These are phyloP conservation scores for Drosophila cardini DNA, from an alignment of 1,140 invertebrate genomes.

Conservation along the genomic window DNA sequence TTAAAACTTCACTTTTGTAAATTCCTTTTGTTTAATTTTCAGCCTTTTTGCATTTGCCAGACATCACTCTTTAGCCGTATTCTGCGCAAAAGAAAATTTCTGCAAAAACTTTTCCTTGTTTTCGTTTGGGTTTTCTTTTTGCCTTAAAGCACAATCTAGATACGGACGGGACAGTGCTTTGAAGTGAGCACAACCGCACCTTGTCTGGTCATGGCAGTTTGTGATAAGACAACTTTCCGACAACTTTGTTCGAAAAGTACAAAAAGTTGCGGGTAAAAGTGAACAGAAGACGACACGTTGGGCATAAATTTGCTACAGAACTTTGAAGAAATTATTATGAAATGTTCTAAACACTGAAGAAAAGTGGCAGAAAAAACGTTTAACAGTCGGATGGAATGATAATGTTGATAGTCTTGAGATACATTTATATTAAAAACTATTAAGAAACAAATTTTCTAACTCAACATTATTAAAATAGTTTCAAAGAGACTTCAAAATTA, in stretches of 20 bases:
- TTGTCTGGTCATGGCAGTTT: constrained; percentile 35
- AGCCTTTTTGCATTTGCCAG: constrained; percentile 29
- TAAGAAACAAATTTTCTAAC: neutral
- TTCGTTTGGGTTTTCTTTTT: no score
- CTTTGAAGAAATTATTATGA: constrained; percentile 16
- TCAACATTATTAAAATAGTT: neutral
- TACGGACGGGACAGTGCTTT: constrained; percentile 26
- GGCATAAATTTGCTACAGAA: constrained; percentile 6
- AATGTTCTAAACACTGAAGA: neutral
- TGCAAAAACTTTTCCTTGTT: constrained; percentile 27
- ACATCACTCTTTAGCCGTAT: constrained; percentile 2
- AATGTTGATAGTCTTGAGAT: neutral
- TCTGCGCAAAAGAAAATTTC: constrained; percentile 14
- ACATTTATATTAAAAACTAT: constrained; percentile 1
- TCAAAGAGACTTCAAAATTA: neutral
- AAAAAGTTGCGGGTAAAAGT: constrained; percentile 8
- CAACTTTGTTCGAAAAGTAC: constrained; percentile 22
- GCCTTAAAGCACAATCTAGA: constrained; percentile 35
- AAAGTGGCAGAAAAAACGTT: neutral
- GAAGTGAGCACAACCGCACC: constrained; percentile 37
- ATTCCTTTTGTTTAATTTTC: constrained; percentile 29
- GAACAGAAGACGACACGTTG: neutral
- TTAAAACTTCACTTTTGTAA: neutral
- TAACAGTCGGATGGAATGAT: neutral
- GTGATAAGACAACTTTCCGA: constrained; percentile 38